Base-by-base conservation (phyloP, 1,140 invertebrate genomes). In the Odontomachus brunneus region DNA sequence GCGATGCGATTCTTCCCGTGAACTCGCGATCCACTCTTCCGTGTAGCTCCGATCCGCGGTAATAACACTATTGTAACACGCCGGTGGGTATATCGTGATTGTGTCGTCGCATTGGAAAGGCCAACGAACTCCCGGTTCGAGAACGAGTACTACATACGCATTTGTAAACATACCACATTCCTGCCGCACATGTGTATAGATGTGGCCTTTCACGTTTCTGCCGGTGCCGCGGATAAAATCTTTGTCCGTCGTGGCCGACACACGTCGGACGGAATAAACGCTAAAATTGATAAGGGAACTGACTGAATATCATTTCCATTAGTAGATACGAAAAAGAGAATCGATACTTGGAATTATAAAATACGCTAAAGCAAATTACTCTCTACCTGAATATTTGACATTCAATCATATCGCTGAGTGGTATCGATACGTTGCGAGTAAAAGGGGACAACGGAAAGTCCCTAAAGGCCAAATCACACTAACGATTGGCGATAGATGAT, bases 111-210 rank as follows among this genome's bases (percentile, higher is more conserved):
- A 63, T 53, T 55, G 59, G 14, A 44, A 65, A 76, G 85, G 81
- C 80, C 73, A 88, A 89, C 51, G 85, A 90, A 90, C 84, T 66
- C 26, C 66, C 78, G 57, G 67, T 89, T 78, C 71, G 59, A 57
- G 73, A 84, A 89, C 78, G 87, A 84, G 81, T 63, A 65, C 78
- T 62, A 84, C 81, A 83, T 83, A 72, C 83, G 83, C 82, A 89
- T 90, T 89, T 84, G 83, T 90, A 90, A 90, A 90, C 84, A 90
- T 85, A 89, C 90, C 85, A 88, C 90, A 90, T 90, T 90, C 86
- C 86, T 81, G 26, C 29, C 48, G 26, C 60, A 66, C 53, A 51
- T 65, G 75, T 72, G 75, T 83, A 82, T 78, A 85, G 62, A 83
- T 75, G 66, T 84, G 73, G 85, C 89, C 89, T 90, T 90, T 90